Conservation (phyloP, 1,140 invertebrate genomes). For the Colletes gigas region DNA sequence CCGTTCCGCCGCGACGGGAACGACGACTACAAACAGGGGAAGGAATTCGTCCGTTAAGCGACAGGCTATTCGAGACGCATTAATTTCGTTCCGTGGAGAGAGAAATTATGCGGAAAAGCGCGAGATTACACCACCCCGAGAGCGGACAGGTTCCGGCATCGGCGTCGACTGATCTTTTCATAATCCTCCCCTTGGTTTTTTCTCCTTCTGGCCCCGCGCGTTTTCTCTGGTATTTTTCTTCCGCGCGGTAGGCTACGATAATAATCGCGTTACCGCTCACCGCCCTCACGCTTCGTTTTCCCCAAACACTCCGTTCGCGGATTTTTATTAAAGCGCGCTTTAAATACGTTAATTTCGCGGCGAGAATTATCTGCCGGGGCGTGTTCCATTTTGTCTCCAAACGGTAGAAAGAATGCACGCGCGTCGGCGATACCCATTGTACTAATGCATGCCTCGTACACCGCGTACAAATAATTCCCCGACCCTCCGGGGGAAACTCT, state of each 20-base stretch:
- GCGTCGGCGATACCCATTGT: conserved; percentile 39
- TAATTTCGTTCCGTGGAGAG: conserved; percentile 1
- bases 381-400: background rate
- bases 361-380: conserved; percentile 21
- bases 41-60: conserved; percentile 15
- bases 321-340: conserved; percentile 6
- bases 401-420: conserved; percentile 8
- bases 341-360: conserved; percentile 46
- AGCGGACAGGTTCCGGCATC: background rate
- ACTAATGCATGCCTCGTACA: conserved; percentile 21
- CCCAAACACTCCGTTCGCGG: background rate
- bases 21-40: no score
- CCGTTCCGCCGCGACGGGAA: background rate
- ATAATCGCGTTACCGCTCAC: conserved; percentile 32
- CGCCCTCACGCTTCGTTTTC: background rate
- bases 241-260: conserved; percentile 23
- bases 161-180: conserved; percentile 3
- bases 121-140: background rate
- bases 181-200: background rate
- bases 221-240: conserved; percentile 11
- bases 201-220: background rate
- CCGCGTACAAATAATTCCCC: conserved; percentile 38
- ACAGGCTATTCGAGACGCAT: background rate
- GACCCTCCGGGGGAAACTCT: conserved; percentile 6
- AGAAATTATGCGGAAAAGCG: conserved; percentile 28